Conservation (phyloP, 2,113 vertebrate species). For the Chionomys nivalis region DNA sequence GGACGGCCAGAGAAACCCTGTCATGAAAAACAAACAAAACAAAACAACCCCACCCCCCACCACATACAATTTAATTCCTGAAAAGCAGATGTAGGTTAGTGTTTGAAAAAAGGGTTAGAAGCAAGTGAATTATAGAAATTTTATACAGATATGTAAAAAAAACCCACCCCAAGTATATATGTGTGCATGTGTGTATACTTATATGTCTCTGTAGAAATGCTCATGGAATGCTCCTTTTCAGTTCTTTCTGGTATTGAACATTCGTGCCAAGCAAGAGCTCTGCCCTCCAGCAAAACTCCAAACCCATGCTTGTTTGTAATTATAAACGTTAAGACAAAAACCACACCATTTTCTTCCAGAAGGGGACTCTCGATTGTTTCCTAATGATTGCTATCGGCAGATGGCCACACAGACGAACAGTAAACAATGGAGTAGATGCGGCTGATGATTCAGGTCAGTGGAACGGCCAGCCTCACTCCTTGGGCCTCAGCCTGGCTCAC, state of each 20-base stretch:
- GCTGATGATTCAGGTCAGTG: slow-evolving; percentile 40
- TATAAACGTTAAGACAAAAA: slow-evolving; percentile 34
- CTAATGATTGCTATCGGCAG: slow-evolving; percentile 64
- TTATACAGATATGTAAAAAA: slow-evolving; percentile 11
- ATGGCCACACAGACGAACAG: slow-evolving; percentile 62
- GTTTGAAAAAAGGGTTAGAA: slow-evolving; percentile 49
- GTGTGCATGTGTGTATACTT: background rate
- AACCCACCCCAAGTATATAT: background rate
- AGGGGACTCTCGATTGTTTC: slow-evolving; percentile 35
- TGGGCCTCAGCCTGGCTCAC: background rate
- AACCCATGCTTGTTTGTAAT: background rate
- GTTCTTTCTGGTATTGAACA: background rate
- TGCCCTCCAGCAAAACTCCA: background rate
- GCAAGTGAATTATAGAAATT: background rate
- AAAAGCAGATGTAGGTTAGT: background rate
- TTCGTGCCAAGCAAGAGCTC: background rate
- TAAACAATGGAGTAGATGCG: slow-evolving; percentile 43
- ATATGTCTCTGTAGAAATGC: background rate
- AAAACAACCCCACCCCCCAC: too few species aligned
- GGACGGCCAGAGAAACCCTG: background rate
- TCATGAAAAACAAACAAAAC: background rate
- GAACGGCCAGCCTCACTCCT: background rate
- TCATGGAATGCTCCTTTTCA: background rate
- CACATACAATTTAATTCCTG: background rate
- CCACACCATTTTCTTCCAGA: background rate